Base-by-base conservation (phyloP, 2,888 invertebrate species). In the Ochropacha duplaris region DNA sequence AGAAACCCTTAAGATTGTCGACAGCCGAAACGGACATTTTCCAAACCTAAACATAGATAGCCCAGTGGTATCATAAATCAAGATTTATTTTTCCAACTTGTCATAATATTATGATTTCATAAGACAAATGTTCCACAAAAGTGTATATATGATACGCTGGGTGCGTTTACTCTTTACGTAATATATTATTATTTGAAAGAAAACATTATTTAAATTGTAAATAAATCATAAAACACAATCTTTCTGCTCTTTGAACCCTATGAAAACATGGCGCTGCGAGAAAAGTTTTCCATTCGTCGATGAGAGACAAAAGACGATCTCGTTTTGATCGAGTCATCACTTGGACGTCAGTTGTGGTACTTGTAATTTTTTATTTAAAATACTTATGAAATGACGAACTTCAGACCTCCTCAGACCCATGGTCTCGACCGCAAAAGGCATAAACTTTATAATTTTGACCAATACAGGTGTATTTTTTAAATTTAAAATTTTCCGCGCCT, bases 261-360 rank as follows among this genome's bases (percentile, higher is more conserved):
- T 24, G 1, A 26, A 50, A 50, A 50, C 14, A 22, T 24, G 8
- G 50, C 22, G 22, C 5, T 22, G 24, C 26, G 22, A 50, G 50
- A 50, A n/a, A 50, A 50, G 24, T 50, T 50, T 50, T 14, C 22
- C 50, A 50, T 22, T 50, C 19, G 50, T 19, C 26, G 50, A n/a
- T n/a, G 50, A 50, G 26, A 50, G 36, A 50, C 26, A 26, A 51
- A 51, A 51, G 16, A 28, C 28, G 50, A 24, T 50, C 11, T 51
- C 50, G 50, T 28, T 51, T 51, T 51, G 50, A 51, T 51, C 26
- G 50, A 28, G 28, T 51, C 50, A 16, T 51, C 50, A 28, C 50
- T 51, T 28, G n/a, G 16, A 16, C 50, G 50, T 28, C 50, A 51
- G 16, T 28, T 28, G 28, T 16, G n/a, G 28, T 16, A n/a, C n/a